Evolutionary conservation across 2,113 vertebrate genomes (phyloP).

Genomic region (Oncorhynchus tshawytscha): DNA sequence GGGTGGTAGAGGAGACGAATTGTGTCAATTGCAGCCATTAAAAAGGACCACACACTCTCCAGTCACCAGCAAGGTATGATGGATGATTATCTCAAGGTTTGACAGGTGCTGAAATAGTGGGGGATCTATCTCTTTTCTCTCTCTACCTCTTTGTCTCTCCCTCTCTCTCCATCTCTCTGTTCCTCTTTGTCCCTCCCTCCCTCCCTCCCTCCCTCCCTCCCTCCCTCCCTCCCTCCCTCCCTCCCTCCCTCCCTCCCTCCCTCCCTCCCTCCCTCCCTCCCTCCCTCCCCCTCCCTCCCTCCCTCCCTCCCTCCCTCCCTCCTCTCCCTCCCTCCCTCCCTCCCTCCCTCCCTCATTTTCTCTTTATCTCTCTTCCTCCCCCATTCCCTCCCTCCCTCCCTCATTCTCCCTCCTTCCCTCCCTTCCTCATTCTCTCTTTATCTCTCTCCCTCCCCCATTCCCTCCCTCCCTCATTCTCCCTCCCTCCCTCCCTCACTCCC

Average conservation of each 20-base stretch:
- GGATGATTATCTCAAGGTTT: slow-evolving; percentile 95
- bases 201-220: too few species aligned
- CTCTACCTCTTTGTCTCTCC: slow-evolving; percentile 19
- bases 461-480: slow-evolving; percentile 20
- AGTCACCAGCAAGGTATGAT: slow-evolving; percentile 86
- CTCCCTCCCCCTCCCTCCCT: slow-evolving; percentile 31
- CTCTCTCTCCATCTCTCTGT: slow-evolving; percentile 36
- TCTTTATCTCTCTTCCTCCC: slow-evolving; percentile 40
- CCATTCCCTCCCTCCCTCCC: slow-evolving; percentile 16
- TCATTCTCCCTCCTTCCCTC: too few species aligned
- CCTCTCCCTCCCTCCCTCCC: slow-evolving; percentile 40
- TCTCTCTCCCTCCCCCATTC: too few species aligned
- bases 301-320: slow-evolving; percentile 18
- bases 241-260: too few species aligned
- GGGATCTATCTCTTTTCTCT: slow-evolving; percentile 55
- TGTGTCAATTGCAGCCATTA: slow-evolving; percentile 92
- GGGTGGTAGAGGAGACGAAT: slow-evolving; percentile 90
- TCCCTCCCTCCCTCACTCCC: slow-evolving; percentile 32
- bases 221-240: too few species aligned
- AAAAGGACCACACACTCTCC: slow-evolving; percentile 92
- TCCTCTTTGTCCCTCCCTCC: background rate
- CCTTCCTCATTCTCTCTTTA: too few species aligned
- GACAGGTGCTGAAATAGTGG: slow-evolving; percentile 84
- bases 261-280: slow-evolving; percentile 29
- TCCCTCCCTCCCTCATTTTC: slow-evolving; percentile 28